Evolutionary conservation across 2,797 vertebrate genomes (phyloP).

Genomic region (Loris lydekkerianus): DNA sequence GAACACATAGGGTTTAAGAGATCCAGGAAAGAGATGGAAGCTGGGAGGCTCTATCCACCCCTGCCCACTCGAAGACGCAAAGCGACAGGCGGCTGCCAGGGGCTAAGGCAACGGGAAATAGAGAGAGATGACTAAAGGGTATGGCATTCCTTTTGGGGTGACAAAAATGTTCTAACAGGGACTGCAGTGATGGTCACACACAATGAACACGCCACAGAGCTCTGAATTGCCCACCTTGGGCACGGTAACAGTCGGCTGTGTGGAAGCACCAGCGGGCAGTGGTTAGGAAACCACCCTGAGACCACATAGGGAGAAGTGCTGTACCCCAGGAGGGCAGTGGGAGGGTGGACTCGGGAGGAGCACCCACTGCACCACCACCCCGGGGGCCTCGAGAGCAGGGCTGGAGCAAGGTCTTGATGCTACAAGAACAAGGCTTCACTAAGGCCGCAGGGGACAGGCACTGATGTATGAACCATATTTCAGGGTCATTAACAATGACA

Average conservation of each 20-base stretch:
- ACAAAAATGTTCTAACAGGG: neutral
- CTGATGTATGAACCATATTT: neutral
- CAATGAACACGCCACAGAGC: too few species aligned
- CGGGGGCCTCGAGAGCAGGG: rapidly evolving
- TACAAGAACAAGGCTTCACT: neutral
- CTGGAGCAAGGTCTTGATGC: neutral
- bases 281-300: neutral
- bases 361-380: neutral
- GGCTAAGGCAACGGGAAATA: neutral
- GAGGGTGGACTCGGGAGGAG: rapidly evolving
- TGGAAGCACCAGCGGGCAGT: too few species aligned
- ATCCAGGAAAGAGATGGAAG: neutral
- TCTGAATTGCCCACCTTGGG: rapidly evolving
- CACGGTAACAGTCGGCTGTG: rapidly evolving
- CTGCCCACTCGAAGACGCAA: neutral
- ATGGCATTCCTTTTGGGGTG: neutral
- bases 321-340: rapidly evolving
- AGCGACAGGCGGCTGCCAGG: neutral
- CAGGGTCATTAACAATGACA: neutral
- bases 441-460: neutral
- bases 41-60: too few species aligned
- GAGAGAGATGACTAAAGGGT: too few species aligned
- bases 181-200: neutral
- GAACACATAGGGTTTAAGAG: neutral
- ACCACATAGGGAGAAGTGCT: neutral